Conservation (phyloP, 2,888 invertebrate species). For the Polydrusus tereticollis region DNA sequence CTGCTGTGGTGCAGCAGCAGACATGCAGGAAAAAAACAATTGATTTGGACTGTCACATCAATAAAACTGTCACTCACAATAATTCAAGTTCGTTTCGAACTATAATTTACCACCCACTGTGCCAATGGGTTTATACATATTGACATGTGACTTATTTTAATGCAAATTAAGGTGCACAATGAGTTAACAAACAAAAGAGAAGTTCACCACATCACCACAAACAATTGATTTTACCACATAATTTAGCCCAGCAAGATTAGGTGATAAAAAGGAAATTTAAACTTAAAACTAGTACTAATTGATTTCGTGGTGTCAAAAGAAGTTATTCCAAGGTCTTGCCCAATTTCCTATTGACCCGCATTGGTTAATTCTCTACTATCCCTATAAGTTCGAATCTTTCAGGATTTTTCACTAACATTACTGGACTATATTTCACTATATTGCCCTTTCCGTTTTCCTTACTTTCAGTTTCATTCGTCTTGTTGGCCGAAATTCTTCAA, state of each 20-base stretch:
- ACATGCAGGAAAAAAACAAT: background rate
- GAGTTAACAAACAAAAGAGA: too few species aligned
- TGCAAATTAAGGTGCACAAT: too few species aligned
- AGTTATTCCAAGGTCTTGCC: too few species aligned
- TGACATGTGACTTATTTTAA: background rate
- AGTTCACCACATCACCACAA: too few species aligned
- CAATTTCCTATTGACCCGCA: too few species aligned
- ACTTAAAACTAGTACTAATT: too few species aligned
- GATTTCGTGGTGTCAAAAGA: too few species aligned
- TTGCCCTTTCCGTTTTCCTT: background rate
- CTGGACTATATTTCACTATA: slow-evolving; percentile 15
- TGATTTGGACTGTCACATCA: slow-evolving; percentile 8
- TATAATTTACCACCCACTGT: slow-evolving; percentile 12
- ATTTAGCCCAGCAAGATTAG: too few species aligned
- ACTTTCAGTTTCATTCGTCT: slow-evolving; percentile 1
- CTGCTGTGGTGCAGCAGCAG: background rate
- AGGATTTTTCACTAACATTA: too few species aligned
- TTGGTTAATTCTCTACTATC: background rate
- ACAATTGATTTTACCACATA: too few species aligned
- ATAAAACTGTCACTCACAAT: slow-evolving; percentile 14
- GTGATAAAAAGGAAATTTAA: too few species aligned
- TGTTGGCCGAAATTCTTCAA: background rate
- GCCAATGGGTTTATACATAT: slow-evolving; percentile 2
- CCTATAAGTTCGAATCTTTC: background rate
- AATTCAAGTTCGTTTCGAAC: background rate